Evolutionary conservation across 2,888 invertebrate genomes (phyloP), one percentile per base, ranked within the genome.

Genomic region (Adelognathus sp.): DNA sequence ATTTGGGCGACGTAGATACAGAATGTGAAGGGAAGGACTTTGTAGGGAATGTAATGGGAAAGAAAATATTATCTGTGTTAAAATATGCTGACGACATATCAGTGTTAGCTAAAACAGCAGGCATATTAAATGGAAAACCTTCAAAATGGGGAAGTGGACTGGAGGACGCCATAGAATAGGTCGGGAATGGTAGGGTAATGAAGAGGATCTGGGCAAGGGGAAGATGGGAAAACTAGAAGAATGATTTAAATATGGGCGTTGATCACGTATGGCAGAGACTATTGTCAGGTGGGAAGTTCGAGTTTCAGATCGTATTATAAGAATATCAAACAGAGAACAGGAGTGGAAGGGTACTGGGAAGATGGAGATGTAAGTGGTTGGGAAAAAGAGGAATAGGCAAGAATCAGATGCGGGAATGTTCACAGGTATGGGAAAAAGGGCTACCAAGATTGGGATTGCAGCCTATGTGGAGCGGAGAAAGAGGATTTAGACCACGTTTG

Each of bases 1-100:
- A 52, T 9, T 24, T 79, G n/a, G 63, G 56, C 18, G 81, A 76
- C 9, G 6, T 81, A 2, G 66, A 69, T 21, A 71, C 81, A 0
- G 52, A 66, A 9, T 33, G 27, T 50, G 27, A 21, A 44, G 39
- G 36, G 16, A 64, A 9, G n/a, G 44, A 18, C 1, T 5, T 7
- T 9, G 61, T 41, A n/a, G 63, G 61, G 16, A 31, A 29, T 16
- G 52, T 58, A 1, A 66, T 77, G 50, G 61, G 58, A 6, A 72
- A 60, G 3, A 16, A 29, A 24, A 66, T 60, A 21, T 27, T 78
- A 6, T 33, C 16, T 14, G 11, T 11, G 39, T 7, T 61, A 11
- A 36, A 39, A 41, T 69, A 76, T 3, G 58, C 64, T 2, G 39
- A 76, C 4, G 56, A 60, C 2, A 33, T 64, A n/a, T 14, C 39